Conservation (phyloP, 2,113 vertebrate species). For the Grantiella picta region DNA sequence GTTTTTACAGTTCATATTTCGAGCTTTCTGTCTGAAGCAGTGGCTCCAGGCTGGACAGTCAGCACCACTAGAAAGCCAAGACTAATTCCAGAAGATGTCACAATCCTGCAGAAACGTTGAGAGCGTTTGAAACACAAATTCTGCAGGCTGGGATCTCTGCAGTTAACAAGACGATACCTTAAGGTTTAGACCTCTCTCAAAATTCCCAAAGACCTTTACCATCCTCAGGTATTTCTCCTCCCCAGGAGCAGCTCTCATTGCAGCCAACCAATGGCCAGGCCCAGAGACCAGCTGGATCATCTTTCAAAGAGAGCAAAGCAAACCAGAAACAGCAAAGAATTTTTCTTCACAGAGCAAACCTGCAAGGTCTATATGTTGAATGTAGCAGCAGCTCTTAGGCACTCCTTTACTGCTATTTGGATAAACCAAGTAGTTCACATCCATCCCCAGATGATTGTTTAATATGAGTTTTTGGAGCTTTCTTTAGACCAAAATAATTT, state of each 20-base stretch:
- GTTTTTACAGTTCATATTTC: rapidly evolving
- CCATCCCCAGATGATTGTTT: not conserved
- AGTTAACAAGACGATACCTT: rapidly evolving
- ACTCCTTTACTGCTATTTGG: not conserved
- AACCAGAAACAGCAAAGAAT: not conserved
- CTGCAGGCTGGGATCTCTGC: not conserved
- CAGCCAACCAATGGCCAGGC: not conserved
- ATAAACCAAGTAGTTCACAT: not conserved
- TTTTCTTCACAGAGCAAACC: not conserved
- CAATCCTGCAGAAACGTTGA: not conserved
- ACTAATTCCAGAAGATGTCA: not conserved
- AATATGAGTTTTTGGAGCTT: rapidly evolving
- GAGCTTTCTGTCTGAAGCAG: too few species aligned
- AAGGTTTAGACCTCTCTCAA: not conserved
- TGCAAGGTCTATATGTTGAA: not conserved
- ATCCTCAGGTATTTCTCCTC: not conserved
- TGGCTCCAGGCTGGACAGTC: not conserved
- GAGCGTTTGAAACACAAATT: too few species aligned
- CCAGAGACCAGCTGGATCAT: not conserved
- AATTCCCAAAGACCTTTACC: not conserved
- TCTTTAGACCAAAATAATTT: not conserved
- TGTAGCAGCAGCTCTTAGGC: not conserved
- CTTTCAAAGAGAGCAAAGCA: not conserved
- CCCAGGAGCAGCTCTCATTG: not conserved
- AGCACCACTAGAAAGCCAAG: not conserved